Evolutionary conservation across 2,113 vertebrate genomes (phyloP).

Genomic region (Dinomys branickii): DNA sequence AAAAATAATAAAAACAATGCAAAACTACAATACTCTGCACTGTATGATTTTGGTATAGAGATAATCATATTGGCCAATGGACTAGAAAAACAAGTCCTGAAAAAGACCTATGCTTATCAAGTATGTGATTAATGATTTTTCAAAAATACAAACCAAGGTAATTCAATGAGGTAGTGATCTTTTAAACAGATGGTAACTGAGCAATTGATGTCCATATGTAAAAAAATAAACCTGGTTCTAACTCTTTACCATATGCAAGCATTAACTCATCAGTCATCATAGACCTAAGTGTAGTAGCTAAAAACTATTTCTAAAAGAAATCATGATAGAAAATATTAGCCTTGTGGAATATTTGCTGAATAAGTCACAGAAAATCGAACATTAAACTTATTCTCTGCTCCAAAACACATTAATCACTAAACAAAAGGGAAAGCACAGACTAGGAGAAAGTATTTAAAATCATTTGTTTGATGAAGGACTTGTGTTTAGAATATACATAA

Average conservation of each 20-base stretch:
- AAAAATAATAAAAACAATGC: background rate
- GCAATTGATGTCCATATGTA: background rate
- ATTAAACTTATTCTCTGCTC: background rate
- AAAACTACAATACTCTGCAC: background rate
- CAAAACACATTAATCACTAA: background rate
- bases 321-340: background rate
- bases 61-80: background rate
- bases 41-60: background rate
- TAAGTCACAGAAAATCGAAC: background rate
- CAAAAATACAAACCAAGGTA: background rate
- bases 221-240: background rate
- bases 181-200: background rate
- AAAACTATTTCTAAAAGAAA: background rate
- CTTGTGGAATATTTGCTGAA: background rate
- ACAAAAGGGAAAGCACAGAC: background rate
- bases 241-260: background rate
- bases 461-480: background rate
- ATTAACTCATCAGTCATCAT: background rate
- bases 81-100: background rate
- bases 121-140: background rate
- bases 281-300: background rate
- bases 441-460: background rate
- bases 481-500: background rate
- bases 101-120: background rate
- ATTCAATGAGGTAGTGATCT: background rate